A percentile compares a stretch with the other conserved stretches of the same genome.
phyloP scores from a whole-genome alignment of 2,797 vertebrate genomes.

The Mustela erminea region DNA sequence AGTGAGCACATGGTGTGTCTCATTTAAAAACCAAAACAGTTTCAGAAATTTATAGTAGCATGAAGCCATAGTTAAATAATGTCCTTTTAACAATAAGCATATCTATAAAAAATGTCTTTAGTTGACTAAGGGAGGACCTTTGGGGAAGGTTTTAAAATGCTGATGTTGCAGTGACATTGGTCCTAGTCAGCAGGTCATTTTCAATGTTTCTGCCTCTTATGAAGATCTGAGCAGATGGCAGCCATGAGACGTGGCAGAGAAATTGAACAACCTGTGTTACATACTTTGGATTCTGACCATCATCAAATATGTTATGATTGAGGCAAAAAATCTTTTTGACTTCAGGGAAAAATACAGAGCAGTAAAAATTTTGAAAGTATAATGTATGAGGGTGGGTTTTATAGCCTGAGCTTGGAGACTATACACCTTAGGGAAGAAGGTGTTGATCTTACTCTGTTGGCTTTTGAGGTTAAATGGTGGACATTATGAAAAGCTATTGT shows the following conservation, averaged over 20 bases:
- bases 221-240: neutral
- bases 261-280: neutral
- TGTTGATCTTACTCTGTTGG: neutral
- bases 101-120: neutral
- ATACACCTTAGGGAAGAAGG: neutral
- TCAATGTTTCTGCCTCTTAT: neutral
- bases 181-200: neutral
- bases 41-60: slow-evolving; percentile 51
- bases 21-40: slow-evolving; percentile 65
- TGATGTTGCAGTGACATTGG: neutral
- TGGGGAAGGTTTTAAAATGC: neutral
- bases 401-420: neutral
- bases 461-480: neutral
- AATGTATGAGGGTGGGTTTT: neutral
- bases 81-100: neutral
- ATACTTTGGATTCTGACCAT: neutral
- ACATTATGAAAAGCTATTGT: neutral
- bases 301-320: neutral
- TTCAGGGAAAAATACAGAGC: neutral
- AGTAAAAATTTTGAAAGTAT: neutral
- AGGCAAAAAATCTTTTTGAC: neutral
- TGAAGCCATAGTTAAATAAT: neutral
- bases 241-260: neutral
- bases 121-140: neutral
- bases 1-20: neutral